Base-by-base conservation (phyloP, 1,140 invertebrate species). In the Drosophila ogumai region DNA sequence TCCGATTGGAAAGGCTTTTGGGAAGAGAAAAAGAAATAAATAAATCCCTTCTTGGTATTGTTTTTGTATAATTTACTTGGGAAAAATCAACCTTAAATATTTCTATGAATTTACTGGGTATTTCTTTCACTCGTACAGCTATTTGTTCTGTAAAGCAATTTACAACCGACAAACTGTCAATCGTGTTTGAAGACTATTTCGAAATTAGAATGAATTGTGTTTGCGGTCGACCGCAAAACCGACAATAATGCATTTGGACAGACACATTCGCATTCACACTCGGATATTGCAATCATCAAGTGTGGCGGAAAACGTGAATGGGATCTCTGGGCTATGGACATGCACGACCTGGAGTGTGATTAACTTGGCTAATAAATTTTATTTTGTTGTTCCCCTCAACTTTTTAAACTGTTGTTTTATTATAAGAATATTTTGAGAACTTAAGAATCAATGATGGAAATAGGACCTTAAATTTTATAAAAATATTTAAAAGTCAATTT, bases 141-240 rank as follows among this genome's bases (percentile, higher is more conserved):
- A 36, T n/a, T 12, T 34, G 25, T 34, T 34, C 31, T 9, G 6
- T 4, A 10, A 22, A 41, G 36, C 19, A 32, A 58, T 41, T 57
- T 25, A 22, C 52, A 31, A 10, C 22, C 47, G 5, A 19, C 17
- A 1, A 64, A 32, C 55, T 64, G 55, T 64, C 55, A 64, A 64
- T 60, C 36, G 36, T 64, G 60, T 60, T 41, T n/a, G 55, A 60
- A 60, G 38, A 64, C 38, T 38, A 64, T 61, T 43, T 65, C 38
- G 38, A 63, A 65, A 65, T 65, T 65, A 65, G 56, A 61, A 43
- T 65, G 61, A 65, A 65, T 61, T 65, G 61, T 64, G 56, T 17
- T 61, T 61, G 61, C 31, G 61, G 61, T 61, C 8, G 19, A 61
- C 56, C 61, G 38, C 61, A 61, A 41, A 58, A 41, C 55, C 55